phyloP scores from a whole-genome alignment of 2,888 invertebrate genomes.

The Scrobipalpa costella region DNA sequence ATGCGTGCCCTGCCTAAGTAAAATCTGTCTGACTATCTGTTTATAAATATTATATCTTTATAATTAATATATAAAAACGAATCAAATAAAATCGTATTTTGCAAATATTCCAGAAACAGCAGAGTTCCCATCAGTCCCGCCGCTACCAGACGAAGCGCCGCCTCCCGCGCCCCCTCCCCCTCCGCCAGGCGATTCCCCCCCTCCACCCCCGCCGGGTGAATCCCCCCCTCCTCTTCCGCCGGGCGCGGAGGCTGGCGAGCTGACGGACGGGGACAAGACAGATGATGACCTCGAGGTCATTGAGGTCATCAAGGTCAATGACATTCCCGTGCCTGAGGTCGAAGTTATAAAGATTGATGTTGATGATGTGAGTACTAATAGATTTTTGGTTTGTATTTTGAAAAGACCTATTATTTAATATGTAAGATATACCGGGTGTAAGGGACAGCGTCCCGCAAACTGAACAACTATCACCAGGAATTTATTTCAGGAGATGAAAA shows the following conservation, averaged over 20 bases:
- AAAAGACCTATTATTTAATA: too few species aligned
- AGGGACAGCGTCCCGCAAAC: too few species aligned
- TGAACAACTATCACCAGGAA: too few species aligned
- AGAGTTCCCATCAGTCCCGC: slow-evolving; percentile 69
- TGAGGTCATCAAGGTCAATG: slow-evolving; percentile 51
- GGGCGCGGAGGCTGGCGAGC: slow-evolving; percentile 31
- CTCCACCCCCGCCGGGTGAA: too few species aligned
- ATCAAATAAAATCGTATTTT: too few species aligned
- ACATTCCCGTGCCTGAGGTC: slow-evolving; percentile 58
- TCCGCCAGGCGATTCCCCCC: slow-evolving; percentile 39
- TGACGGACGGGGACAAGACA: neutral
- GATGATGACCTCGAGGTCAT: slow-evolving; percentile 52
- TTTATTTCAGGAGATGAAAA: too few species aligned
- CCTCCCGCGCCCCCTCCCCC: slow-evolving; percentile 53
- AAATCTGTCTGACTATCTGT: too few species aligned
- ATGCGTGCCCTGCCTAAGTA: too few species aligned
- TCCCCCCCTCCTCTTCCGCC: slow-evolving; percentile 32
- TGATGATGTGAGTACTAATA: slow-evolving; percentile 51
- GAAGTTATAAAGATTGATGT: slow-evolving; percentile 55
- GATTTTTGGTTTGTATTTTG: too few species aligned
- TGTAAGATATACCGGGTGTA: too few species aligned
- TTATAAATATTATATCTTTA: too few species aligned
- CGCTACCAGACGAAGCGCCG: slow-evolving; percentile 71
- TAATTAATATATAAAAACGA: too few species aligned
- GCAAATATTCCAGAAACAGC: slow-evolving; percentile 52